Evolutionary conservation across 2,113 vertebrate genomes (phyloP), one percentile per base, ranked within the genome.

Genomic region (Mionectes macconnelli): DNA sequence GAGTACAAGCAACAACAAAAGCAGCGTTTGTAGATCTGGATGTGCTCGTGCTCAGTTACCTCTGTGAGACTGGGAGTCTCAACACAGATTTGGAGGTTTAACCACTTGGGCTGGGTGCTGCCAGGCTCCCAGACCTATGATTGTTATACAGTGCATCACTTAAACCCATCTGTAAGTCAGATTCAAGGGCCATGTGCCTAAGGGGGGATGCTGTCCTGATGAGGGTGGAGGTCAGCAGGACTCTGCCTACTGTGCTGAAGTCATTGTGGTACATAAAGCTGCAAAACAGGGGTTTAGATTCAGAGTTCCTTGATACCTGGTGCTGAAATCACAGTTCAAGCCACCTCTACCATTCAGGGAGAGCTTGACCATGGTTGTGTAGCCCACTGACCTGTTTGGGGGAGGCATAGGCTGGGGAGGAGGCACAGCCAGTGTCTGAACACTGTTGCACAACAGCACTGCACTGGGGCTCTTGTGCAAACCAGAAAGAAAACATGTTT

Each of bases 1-100:
- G 86, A 90, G 79, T 69, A 96, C 3, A 18, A 91, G 91, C 6
- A 4, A 90, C 91, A 96, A 92, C 93, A 95, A 92, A 94, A 85
- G 91, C 87, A 31, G 60, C 4, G 1, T 72, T 95, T 81, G 66
- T 31, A 40, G 91, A 23, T 67, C 40, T 84, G 74, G 74, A 62
- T 93, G 81, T 64, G 93, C 84, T 86, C 5, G 0, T 42, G 76
- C 81, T 94, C 35, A 2, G 45, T 25, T 44, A 50, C 89, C 72
- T 91, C 31, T 28, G 40, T n/a, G 68, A 64, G 64, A 39, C 73
- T 80, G 42, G 14, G 72, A 83, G 82, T 33, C 59, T 44, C 66
- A 59, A 63, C 69, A 31, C 20, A 52, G 3, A 12, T 7, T 11
- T 14, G 35, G 68, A 42, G 79, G 10, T 81, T 59, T 13, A 23